Evolutionary conservation across 2,113 vertebrate genomes (phyloP).

Genomic region (Coregonus clupeaformis): DNA sequence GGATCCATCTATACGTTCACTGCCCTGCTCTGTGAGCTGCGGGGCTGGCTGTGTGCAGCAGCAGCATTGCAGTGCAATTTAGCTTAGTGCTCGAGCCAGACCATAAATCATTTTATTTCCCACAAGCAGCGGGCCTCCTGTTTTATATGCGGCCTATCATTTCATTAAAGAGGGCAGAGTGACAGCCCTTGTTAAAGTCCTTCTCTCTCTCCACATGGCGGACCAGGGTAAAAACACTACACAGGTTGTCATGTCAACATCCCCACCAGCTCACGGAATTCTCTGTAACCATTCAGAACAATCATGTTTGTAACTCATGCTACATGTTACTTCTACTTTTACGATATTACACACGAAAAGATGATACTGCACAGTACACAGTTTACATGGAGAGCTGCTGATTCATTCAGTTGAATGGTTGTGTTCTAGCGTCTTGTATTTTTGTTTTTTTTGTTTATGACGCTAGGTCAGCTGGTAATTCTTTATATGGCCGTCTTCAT

Average conservation of each 20-base stretch:
- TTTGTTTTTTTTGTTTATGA: too few relatives aligned
- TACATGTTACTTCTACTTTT: too few relatives aligned
- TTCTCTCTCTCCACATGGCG: conserved; percentile 45
- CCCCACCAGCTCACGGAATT: not conserved
- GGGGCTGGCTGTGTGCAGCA: conserved; percentile 48
- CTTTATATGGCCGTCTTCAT: too few relatives aligned
- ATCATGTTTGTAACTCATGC: too few relatives aligned
- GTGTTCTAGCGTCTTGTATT: too few relatives aligned
- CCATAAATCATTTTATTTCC: conserved; percentile 78
- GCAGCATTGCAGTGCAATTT: conserved; percentile 76
- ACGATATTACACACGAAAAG: too few relatives aligned
- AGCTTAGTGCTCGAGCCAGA: conserved; percentile 73
- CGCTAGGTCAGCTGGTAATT: too few relatives aligned
- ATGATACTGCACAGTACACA: too few relatives aligned
- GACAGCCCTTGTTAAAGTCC: conserved; percentile 69
- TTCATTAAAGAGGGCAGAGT: conserved; percentile 77
- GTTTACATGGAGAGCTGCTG: too few relatives aligned
- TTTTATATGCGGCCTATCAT: conserved; percentile 75
- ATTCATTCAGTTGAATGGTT: too few relatives aligned
- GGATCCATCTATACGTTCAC: not conserved
- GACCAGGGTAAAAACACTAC: conserved; percentile 47
- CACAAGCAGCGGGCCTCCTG: conserved; percentile 63
- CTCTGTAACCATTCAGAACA: not conserved
- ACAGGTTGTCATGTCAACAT: not conserved
- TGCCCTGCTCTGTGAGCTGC: not conserved